Evolutionary conservation across 2,113 vertebrate species (phyloP), one percentile per base, ranked within the genome.

Genomic region (Crypturellus undulatus): DNA sequence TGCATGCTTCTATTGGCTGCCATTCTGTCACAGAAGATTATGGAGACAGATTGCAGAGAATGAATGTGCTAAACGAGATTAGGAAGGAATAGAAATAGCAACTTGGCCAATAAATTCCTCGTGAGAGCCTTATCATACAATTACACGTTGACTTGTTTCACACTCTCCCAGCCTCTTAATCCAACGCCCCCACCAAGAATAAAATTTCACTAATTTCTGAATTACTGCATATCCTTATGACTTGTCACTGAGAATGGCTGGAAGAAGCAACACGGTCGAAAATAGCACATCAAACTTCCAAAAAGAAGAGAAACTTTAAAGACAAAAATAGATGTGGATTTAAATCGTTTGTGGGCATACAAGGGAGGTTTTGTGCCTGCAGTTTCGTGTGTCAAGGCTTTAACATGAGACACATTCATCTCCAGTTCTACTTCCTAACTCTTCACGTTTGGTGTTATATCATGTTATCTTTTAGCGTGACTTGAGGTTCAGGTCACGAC

Each of bases 101-200:
- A 99, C 98, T 98, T 99, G 99, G 99, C 99, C 99, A 99, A 99
- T 99, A 99, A 98, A 99, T 99, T 99, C 99, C 99, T 99, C 99
- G 98, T 98, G 99, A 99, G 99, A 99, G 99, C 99, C 99, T 99
- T 99, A 99, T 99, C 99, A 98, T 98, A 99, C 99, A 99, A 99
- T 99, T 99, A 99, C 99, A 99, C 99, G 99, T 99, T 99, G 99
- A 99, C 99, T 99, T 98, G 99, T 99, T 99, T 98, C 99, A 99
- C 99, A 99, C 99, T 99, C 99, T 99, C 99, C 98, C 99, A 98
- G 99, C 99, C 99, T 99, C 99, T 99, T 99, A 99, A 99, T 99
- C 99, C 99, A 99, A 98, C 97, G 97, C 98, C 98, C 97, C 98
- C 98, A 99, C 98, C 98, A 98, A 98, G 98, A 99, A 98, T 97